Evolutionary conservation across 2,797 vertebrate species (phyloP).

Genomic region (Thaleichthys pacificus): DNA sequence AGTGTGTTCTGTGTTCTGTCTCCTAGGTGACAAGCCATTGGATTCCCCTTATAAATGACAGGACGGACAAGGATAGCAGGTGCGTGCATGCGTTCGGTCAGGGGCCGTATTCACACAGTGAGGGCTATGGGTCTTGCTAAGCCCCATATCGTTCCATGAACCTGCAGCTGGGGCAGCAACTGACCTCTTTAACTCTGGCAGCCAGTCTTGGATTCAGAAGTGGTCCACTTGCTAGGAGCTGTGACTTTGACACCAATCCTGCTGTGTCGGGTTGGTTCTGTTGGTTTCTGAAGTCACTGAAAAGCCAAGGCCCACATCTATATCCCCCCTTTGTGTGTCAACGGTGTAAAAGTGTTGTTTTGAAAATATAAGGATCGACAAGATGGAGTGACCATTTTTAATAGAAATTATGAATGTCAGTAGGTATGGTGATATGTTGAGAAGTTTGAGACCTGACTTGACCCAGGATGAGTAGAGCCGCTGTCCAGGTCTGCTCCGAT

Average conservation of each 20-base stretch:
- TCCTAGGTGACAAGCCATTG: constrained; percentile 95
- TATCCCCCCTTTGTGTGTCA: no score
- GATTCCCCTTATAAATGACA: constrained; percentile 98
- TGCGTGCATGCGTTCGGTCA: constrained; percentile 54
- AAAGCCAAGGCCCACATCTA: no score
- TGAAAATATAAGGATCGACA: no score
- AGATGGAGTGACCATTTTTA: not conserved
- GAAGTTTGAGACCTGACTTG: not conserved
- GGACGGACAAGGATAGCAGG: constrained; percentile 98
- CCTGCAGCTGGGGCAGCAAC: not conserved
- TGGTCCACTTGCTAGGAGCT: no score
- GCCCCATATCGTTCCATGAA: no score
- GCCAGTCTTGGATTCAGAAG: not conserved
- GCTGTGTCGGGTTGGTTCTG: no score
- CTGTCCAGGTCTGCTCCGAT: not conserved
- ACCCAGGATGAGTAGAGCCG: not conserved
- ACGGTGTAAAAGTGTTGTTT: no score
- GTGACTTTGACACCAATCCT: no score
- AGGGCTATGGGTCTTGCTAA: no score
- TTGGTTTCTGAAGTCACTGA: no score
- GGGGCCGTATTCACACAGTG: not conserved
- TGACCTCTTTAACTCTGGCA: not conserved
- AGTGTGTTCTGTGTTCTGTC: constrained; percentile 30
- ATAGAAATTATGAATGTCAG: not conserved
- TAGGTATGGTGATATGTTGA: not conserved